Base-by-base conservation (phyloP, 2,113 vertebrate genomes). In the Zosterops lateralis region DNA sequence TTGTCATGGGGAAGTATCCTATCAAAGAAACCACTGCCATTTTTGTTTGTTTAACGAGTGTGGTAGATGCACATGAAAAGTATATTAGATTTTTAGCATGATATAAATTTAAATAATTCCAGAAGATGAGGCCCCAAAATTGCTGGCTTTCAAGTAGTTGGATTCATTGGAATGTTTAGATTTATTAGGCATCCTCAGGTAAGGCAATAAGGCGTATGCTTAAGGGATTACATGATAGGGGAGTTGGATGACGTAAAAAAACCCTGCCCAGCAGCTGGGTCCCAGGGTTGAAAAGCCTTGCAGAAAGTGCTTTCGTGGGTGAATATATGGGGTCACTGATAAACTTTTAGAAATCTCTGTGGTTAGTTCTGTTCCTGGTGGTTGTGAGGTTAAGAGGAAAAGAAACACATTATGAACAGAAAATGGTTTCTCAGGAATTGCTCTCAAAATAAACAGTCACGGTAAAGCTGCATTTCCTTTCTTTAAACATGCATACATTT, bases 381-480 rank as follows among this genome's bases (percentile, higher is more conserved):
- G 76, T 7, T 24, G 18, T 64, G 44, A 71, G 6, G 16, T 87
- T 91, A 76, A 79, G 53, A 85, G 40, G 48, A 75, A 84, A 90
- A 75, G 22, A 95, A 95, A 91, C 38, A 51, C 44, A 12, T 91
- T 57, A 90, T 31, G 25, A 88, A 56, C 15, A 77, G 60, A 93
- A 85, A 66, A 51, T 25, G 3, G 64, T 77, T 89, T 92, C 40
- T 90, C 56, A 74, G 57, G 68, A 95, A 88, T 80, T 88, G 24
- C 12, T 90, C 28, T 92, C 51, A n/a, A 83, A 91, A 79, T 34
- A 57, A 60, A 45, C 13, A 72, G 64, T 60, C 22, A 32, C 11
- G 16, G 17, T 77, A 90, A 94, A 77, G 47, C 51, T 91, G n/a
- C 40, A 45, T 85, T 83, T 95, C 71, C 78, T 83, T 80, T 96